Conservation (phyloP, 2,797 vertebrate species). For the Allobates femoralis region DNA sequence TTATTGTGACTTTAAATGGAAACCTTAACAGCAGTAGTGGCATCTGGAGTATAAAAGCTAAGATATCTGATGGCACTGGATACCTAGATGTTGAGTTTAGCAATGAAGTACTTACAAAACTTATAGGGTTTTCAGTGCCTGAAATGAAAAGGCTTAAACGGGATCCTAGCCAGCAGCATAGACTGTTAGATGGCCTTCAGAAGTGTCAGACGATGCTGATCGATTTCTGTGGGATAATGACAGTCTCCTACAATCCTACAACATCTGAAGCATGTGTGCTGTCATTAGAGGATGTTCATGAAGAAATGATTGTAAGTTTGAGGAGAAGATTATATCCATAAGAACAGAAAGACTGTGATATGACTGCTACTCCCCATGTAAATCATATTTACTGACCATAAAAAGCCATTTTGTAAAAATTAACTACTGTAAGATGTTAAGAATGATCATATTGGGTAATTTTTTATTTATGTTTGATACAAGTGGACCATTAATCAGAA, state of each 20-base stretch:
- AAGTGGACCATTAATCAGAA: no score
- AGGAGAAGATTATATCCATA: conserved; percentile 75
- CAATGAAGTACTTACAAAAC: conserved; percentile 81
- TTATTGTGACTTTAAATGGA: conserved; percentile 93
- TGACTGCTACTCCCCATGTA: background rate
- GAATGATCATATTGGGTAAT: background rate
- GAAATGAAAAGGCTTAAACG: conserved; percentile 85
- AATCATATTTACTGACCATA: background rate
- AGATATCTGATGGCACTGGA: conserved; percentile 90
- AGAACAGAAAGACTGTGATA: background rate
- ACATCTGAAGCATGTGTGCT: conserved; percentile 79
- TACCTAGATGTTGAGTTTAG: conserved; percentile 91
- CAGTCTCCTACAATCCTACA: conserved; percentile 77
- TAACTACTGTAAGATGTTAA: background rate
- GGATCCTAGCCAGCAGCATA: conserved; percentile 76
- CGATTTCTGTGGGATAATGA: conserved; percentile 96
- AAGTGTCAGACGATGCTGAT: conserved; percentile 90
- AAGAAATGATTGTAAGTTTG: conserved; percentile 77
- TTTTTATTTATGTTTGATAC: no score
- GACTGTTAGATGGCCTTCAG: conserved; percentile 83
- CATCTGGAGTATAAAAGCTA: conserved; percentile 83
- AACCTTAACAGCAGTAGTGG: conserved; percentile 83
- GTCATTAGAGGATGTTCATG: conserved; percentile 75
- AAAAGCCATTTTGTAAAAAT: background rate
- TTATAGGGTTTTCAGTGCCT: conserved; percentile 90